A percentile compares a stretch with the other conserved stretches of the same genome.
These are phyloP conservation scores for Argyra leucocephala DNA, from an alignment of 2,888 invertebrate genomes.

Conservation along the genomic window DNA sequence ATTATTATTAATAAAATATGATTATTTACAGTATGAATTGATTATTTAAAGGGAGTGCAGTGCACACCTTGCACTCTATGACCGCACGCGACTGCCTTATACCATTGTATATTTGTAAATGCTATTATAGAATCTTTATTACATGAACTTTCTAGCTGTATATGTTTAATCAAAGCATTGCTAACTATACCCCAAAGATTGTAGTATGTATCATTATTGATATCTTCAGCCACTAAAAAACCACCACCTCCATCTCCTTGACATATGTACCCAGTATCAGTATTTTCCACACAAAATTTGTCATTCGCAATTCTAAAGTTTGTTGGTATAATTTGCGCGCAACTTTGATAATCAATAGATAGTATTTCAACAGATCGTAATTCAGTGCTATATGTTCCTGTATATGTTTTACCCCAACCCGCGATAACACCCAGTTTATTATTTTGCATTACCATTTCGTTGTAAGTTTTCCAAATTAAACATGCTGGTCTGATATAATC, in stretches of 20 bases:
- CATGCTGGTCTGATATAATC: slow-evolving; percentile 39
- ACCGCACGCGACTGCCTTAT: too few relatives aligned
- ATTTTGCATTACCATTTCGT: slow-evolving; percentile 15
- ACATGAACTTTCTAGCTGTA: neutral
- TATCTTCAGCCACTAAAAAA: slow-evolving; percentile 21
- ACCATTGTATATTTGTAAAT: neutral
- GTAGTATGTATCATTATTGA: slow-evolving; percentile 17
- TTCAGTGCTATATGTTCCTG: slow-evolving; percentile 17
- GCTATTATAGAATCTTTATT: neutral
- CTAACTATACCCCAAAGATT: slow-evolving; percentile 31
- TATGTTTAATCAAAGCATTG: slow-evolving; percentile 16
- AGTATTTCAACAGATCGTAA: slow-evolving; percentile 24
- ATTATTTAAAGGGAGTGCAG: too few relatives aligned
- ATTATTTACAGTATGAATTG: too few relatives aligned
- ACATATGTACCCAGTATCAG: slow-evolving; percentile 25
- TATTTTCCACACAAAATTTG: slow-evolving; percentile 35
- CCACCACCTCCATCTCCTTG: slow-evolving; percentile 34
- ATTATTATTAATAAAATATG: too few relatives aligned
- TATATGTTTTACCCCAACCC: slow-evolving; percentile 27
- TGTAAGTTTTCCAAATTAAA: slow-evolving; percentile 27
- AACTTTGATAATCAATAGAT: slow-evolving; percentile 24
- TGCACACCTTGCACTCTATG: too few relatives aligned
- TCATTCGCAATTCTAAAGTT: slow-evolving; percentile 27
- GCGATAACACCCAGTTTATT: slow-evolving; percentile 22
- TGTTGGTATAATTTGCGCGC: slow-evolving; percentile 22